Evolutionary conservation across 2,113 vertebrate species (phyloP).

Genomic region (Dinomys branickii): DNA sequence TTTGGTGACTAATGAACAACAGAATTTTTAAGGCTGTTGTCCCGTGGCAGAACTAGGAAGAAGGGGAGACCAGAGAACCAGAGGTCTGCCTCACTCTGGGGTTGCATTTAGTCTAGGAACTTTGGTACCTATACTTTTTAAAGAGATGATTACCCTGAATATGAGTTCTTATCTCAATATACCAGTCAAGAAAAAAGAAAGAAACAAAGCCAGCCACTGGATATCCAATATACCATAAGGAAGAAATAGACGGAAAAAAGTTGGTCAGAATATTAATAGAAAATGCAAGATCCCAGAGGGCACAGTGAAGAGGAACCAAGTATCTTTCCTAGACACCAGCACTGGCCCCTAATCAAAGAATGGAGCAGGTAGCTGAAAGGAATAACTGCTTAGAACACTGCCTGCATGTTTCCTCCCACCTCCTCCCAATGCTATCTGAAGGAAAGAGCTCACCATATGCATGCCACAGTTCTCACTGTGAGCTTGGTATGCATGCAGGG

Average conservation of each 20-base stretch:
- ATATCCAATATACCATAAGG: neutral
- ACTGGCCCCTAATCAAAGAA: neutral
- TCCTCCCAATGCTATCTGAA: neutral
- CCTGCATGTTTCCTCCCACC: neutral
- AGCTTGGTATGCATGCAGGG: neutral
- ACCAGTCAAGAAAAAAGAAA: neutral
- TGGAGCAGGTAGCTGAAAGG: neutral
- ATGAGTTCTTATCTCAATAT: neutral
- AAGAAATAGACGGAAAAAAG: neutral
- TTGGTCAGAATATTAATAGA: neutral
- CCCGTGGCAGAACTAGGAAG: neutral
- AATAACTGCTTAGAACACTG: neutral
- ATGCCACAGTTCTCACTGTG: neutral
- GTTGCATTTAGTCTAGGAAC: neutral
- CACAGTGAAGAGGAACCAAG: neutral
- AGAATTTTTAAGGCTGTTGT: neutral
- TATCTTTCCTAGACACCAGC: neutral
- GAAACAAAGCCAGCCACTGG: neutral
- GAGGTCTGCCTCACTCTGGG: neutral
- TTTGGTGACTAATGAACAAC: neutral
- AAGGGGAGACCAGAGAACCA: neutral
- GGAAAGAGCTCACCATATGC: neutral
- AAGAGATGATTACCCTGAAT: neutral
- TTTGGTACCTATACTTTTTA: neutral
- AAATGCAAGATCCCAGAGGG: neutral